Percentiles rank a stretch among this genome's conserved stretches.
Evolutionary conservation across 2,797 vertebrate species (phyloP).

Genomic region (Botia almorhae): DNA sequence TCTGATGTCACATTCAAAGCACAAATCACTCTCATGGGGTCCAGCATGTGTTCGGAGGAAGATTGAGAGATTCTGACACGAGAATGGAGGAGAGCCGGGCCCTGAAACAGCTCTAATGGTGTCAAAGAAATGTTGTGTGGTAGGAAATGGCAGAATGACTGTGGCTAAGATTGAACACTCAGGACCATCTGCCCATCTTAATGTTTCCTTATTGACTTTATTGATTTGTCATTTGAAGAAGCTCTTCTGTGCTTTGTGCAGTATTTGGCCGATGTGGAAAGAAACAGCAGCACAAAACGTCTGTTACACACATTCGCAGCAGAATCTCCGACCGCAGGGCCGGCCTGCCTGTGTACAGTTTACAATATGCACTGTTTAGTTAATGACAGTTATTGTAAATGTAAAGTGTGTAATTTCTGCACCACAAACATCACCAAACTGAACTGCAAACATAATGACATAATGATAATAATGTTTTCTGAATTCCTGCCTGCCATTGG

Average conservation of each 20-base stretch:
- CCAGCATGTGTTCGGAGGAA: constrained; percentile 2
- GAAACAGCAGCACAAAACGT: not conserved
- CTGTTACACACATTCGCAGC: constrained; percentile 6
- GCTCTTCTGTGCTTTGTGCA: constrained; percentile 56
- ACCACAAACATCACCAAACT: not conserved
- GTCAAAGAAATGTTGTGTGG: constrained; percentile 12
- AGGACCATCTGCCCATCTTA: constrained; percentile 64
- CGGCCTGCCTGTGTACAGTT: too few species aligned
- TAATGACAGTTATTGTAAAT: too few species aligned
- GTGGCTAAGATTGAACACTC: constrained; percentile 62
- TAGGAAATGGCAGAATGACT: constrained; percentile 69
- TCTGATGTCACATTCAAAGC: too few species aligned
- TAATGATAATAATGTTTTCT: too few species aligned
- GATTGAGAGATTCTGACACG: constrained; percentile 19
- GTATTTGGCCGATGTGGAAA: constrained; percentile 45
- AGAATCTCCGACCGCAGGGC: not conserved
- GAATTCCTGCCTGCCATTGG: not conserved
- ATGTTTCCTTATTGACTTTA: constrained; percentile 74
- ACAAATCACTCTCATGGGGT: not conserved
- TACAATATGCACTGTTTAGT: too few species aligned
- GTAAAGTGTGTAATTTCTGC: not conserved
- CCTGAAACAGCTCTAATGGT: constrained; percentile 12
- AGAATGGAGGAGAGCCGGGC: not conserved
- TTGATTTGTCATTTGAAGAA: constrained; percentile 77
- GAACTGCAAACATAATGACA: not conserved